phyloP scores from a whole-genome alignment of 2,888 invertebrate species.

The Odiellus spinosus region DNA sequence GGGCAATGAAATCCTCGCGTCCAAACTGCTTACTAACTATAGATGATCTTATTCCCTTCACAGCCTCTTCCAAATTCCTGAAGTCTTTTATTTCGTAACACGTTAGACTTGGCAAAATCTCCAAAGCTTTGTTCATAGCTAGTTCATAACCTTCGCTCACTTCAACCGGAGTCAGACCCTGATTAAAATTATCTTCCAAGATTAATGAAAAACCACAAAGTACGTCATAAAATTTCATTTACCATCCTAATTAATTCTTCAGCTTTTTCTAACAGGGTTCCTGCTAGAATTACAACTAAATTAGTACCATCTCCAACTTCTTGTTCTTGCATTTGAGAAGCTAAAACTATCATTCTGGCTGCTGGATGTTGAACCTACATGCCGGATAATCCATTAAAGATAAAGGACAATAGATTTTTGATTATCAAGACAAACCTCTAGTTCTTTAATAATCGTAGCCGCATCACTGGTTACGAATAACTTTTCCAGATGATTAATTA shows the following conservation, averaged over 20 bases:
- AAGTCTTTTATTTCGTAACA: slow-evolving; percentile 57
- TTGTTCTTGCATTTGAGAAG: slow-evolving; percentile 91
- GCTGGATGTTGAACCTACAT: slow-evolving; percentile 88
- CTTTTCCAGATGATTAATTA: slow-evolving; percentile 97
- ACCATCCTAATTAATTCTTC: slow-evolving; percentile 77
- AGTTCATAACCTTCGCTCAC: slow-evolving; percentile 88
- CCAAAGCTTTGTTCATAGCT: slow-evolving; percentile 71
- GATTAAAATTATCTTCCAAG: slow-evolving; percentile 11
- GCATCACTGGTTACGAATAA: slow-evolving; percentile 98
- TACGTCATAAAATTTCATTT: slow-evolving; percentile 9
- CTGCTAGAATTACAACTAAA: slow-evolving; percentile 87
- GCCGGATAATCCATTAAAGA: no score
- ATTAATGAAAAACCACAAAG: slow-evolving; percentile 1
- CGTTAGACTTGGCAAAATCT: slow-evolving; percentile 59
- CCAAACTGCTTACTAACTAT: slow-evolving; percentile 98
- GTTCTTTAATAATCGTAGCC: slow-evolving; percentile 86
- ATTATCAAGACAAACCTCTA: no score
- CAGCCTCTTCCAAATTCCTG: slow-evolving; percentile 49
- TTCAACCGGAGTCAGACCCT: slow-evolving; percentile 91
- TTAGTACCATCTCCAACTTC: slow-evolving; percentile 99
- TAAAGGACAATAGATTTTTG: no score
- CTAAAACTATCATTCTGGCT: slow-evolving; percentile 86
- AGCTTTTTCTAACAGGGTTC: slow-evolving; percentile 76
- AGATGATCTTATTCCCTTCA: slow-evolving; percentile 51
- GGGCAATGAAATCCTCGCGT: slow-evolving; percentile 79